Conservation (phyloP, 2,797 vertebrate species). For the Cuniculus paca region DNA sequence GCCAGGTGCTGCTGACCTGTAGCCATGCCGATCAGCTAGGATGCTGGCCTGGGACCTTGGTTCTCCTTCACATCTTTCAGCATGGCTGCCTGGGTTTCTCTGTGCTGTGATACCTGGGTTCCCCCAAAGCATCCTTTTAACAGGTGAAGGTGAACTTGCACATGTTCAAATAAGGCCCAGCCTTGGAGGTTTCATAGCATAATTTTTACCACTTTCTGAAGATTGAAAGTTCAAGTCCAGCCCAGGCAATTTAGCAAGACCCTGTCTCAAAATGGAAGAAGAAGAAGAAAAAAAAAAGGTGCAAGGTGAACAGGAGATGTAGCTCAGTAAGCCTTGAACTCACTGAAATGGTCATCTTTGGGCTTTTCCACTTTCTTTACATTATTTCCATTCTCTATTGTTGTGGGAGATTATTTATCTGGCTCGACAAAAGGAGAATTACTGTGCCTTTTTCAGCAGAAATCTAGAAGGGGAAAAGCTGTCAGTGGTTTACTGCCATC, state of each 20-base stretch:
- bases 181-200: constrained; percentile 15
- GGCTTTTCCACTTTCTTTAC: neutral
- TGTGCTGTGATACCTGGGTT: neutral
- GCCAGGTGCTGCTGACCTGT: neutral
- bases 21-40: neutral
- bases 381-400: neutral
- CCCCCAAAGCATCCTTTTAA: neutral
- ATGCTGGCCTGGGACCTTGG: neutral
- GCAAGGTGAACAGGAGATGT: neutral
- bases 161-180: neutral
- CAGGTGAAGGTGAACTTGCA: neutral
- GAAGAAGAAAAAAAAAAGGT: too few relatives aligned
- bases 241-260: neutral
- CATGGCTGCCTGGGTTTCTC: neutral
- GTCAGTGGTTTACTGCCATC: neutral
- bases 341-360: neutral
- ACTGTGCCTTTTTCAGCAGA: neutral
- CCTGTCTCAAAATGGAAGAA: neutral
- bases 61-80: neutral
- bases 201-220: neutral
- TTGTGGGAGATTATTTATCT: constrained; percentile 6
- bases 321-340: neutral
- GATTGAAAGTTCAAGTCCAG: neutral
- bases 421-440: neutral
- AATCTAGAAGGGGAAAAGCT: neutral